phyloP scores from a whole-genome alignment of 2,797 vertebrate genomes.

The Molossus alvarezi region DNA sequence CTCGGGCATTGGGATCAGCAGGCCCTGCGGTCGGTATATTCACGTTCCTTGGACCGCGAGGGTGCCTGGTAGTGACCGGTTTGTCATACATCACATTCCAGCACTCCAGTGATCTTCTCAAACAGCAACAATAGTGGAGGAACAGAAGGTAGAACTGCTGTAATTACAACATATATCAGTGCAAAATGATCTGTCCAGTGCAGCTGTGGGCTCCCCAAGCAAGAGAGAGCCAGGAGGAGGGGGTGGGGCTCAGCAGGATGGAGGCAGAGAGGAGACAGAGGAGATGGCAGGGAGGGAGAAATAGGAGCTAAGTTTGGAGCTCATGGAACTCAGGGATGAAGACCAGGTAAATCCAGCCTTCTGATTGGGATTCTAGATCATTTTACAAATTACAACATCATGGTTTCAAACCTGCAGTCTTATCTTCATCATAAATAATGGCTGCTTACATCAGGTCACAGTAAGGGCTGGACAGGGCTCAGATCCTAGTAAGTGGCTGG shows the following conservation, averaged over 20 bases:
- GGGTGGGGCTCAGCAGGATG: not conserved
- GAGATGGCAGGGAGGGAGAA: not conserved
- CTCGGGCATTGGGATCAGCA: not conserved
- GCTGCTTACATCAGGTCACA: not conserved
- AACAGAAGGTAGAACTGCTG: conserved; percentile 61
- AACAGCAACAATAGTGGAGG: conserved; percentile 58
- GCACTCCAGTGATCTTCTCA: conserved; percentile 18
- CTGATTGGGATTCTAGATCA: conserved; percentile 25
- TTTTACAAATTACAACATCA: not conserved
- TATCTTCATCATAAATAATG: conserved; percentile 53
- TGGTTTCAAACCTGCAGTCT: conserved; percentile 9
- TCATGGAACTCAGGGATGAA: conserved; percentile 10
- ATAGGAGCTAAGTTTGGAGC: conserved; percentile 4
- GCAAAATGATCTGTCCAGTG: conserved; percentile 58
- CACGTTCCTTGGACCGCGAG: not conserved
- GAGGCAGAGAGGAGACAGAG: not conserved
- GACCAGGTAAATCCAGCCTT: not conserved
- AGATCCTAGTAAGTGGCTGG: not conserved
- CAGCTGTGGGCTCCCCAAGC: conserved; percentile 36
- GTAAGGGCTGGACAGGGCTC: not conserved
- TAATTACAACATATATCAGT: conserved; percentile 11
- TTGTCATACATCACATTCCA: conserved; percentile 59
- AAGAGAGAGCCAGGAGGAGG: conserved; percentile 10
- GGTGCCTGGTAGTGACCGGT: conserved; percentile 34
- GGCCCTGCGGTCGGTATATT: not conserved